Percentiles rank a stretch among this genome's conserved stretches.
Conservation (phyloP, 1,140 invertebrate species). For the Drosophila ogumai region DNA sequence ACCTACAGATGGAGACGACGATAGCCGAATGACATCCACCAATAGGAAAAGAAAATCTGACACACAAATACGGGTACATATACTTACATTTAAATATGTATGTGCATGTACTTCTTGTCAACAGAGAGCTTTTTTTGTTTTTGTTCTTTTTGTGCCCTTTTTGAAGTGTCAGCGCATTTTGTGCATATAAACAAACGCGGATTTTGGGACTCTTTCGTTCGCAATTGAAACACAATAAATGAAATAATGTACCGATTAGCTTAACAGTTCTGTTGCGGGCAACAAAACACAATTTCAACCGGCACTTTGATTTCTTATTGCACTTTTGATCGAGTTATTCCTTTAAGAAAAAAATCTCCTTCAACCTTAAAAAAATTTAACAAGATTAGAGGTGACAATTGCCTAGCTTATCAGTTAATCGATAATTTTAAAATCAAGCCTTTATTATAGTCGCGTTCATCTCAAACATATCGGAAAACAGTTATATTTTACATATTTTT, state of each 20-base stretch:
- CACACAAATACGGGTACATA: neutral
- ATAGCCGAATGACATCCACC: neutral
- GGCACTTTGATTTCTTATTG: neutral
- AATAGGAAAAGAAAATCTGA: neutral
- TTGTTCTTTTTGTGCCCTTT: neutral
- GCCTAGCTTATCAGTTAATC: neutral
- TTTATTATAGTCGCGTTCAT: neutral
- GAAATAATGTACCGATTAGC: neutral
- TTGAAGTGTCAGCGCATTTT: slow-evolving; percentile 8
- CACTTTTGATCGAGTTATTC: neutral
- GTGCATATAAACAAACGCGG: slow-evolving; percentile 5
- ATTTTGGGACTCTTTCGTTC: neutral
- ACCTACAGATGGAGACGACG: neutral
- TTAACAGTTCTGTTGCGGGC: neutral
- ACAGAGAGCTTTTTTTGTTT: neutral
- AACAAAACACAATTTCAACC: neutral
- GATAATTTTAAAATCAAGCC: neutral
- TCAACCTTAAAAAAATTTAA: neutral
- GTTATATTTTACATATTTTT: neutral
- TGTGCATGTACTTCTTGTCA: neutral
- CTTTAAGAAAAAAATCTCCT: neutral
- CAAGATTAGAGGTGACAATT: neutral
- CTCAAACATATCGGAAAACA: neutral
- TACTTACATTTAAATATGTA: neutral
- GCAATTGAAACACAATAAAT: neutral